A percentile compares a stretch with the other conserved stretches of the same genome.
Conservation (phyloP, 2,888 invertebrate species). For the Heliconius aoede region DNA sequence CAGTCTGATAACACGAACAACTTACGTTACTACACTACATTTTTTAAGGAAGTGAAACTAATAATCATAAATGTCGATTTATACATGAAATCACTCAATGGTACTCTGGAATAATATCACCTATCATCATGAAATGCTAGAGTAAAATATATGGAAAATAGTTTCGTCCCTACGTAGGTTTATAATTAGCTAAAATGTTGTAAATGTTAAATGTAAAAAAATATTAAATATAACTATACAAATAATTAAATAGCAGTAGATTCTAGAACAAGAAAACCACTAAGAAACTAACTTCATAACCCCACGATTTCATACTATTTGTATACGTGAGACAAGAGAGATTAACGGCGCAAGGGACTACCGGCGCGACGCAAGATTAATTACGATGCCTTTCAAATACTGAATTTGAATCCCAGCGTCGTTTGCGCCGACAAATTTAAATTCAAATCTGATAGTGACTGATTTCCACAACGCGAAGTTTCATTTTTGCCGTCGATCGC, state of each 20-base stretch:
- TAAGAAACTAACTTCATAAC: slow-evolving; percentile 25
- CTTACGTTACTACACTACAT: neutral
- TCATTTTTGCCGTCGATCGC: slow-evolving; percentile 36
- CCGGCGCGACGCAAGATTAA: slow-evolving; percentile 68
- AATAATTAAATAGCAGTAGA: too few species aligned
- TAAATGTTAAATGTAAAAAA: too few species aligned
- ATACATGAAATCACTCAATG: neutral
- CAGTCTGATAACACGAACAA: slow-evolving; percentile 47
- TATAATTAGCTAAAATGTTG: too few species aligned
- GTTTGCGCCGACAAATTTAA: slow-evolving; percentile 54
- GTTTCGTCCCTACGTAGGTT: too few species aligned
- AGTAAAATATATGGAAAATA: too few species aligned
- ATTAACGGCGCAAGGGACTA: slow-evolving; percentile 50
- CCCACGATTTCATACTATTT: slow-evolving; percentile 53
- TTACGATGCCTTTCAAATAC: slow-evolving; percentile 60
- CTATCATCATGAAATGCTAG: too few species aligned
- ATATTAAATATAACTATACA: too few species aligned
- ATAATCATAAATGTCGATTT: slow-evolving; percentile 13
- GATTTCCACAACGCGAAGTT: slow-evolving; percentile 40
- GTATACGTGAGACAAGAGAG: slow-evolving; percentile 63
- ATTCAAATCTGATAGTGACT: slow-evolving; percentile 54
- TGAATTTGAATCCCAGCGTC: slow-evolving; percentile 67
- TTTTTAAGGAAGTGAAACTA: neutral
- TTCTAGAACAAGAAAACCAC: neutral
- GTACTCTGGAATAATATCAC: neutral